Evolutionary conservation across 2,113 vertebrate species (phyloP), one percentile per base, ranked within the genome.

Genomic region (Narcine bancroftii): DNA sequence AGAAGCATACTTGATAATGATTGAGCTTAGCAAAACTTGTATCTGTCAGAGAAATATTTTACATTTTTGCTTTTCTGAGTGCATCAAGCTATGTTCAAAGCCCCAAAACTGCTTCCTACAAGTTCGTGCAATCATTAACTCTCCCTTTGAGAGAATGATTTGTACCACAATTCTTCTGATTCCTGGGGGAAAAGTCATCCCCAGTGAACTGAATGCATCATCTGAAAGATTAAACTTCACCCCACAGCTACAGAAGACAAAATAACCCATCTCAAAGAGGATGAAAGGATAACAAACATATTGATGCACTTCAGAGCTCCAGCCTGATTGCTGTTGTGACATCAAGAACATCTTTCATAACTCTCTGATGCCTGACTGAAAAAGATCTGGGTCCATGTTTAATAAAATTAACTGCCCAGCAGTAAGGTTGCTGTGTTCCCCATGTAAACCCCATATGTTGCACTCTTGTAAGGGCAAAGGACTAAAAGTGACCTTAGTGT

Each of bases 201-300:
- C 72, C 72, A 73, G 33, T 73, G 72, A 36, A 73, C n/a, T n/a
- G n/a, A n/a, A 13, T 73, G 72, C 33, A 73, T 73, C 72, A 36
- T 73, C 72, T 73, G 72, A 73, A 73, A 73, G 72, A 15, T 36
- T 36, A 73, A 73, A 9, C 72, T 73, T 36, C 66, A 19, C 72
- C 72, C 72, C 72, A 36, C 29, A 73, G 72, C 72, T n/a, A 73
- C 10, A 73, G 72, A 36, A 73, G 72, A 73, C 72, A 73, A 73
- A 73, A 36, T 73, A 73, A 73, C n/a, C 72, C 72, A n/a, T 73
- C 33, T 73, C 72, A 73, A 73, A 73, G 72, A 73, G 33, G 72
- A 73, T 73, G 72, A 73, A 73, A 73, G n/a, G 72, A 73, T 69
- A 69, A 69, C 66, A 69, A 69, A 69, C 24, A 69, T 73, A n/a